Percentiles rank a stretch among this genome's conserved stretches.
phyloP scores from a whole-genome alignment of 2,113 vertebrate species.

The Cranoglanis bouderius region DNA sequence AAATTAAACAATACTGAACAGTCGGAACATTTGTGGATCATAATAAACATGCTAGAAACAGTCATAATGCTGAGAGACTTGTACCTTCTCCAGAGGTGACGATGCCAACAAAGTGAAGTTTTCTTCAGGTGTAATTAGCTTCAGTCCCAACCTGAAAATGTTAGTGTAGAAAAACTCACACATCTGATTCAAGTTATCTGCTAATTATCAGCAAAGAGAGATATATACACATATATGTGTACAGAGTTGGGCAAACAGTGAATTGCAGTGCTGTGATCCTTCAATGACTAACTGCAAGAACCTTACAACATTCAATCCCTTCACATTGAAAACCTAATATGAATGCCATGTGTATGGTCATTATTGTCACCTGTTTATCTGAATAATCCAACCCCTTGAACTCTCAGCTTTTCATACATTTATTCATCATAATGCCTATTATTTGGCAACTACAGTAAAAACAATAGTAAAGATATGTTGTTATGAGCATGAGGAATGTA shows the following conservation, averaged over 20 bases:
- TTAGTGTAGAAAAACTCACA: neutral
- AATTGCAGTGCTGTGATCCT: neutral
- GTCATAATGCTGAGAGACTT: neutral
- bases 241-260: neutral
- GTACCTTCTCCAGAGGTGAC: conserved; percentile 91
- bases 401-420: neutral
- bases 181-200: neutral
- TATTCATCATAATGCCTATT: neutral
- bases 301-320: neutral
- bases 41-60: neutral
- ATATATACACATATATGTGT: neutral
- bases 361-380: neutral
- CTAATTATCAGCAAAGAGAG: neutral
- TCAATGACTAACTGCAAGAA: neutral
- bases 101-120: conserved; percentile 88
- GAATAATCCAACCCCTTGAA: neutral
- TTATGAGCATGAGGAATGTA: neutral
- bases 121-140: conserved; percentile 92
- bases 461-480: neutral
- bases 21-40: neutral
- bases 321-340: neutral
- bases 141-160: conserved; percentile 83
- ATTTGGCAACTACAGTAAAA: neutral
- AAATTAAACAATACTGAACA: neutral
- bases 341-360: neutral